phyloP scores from a whole-genome alignment of 2,797 vertebrate species.

The Lophotriccus pileatus region DNA sequence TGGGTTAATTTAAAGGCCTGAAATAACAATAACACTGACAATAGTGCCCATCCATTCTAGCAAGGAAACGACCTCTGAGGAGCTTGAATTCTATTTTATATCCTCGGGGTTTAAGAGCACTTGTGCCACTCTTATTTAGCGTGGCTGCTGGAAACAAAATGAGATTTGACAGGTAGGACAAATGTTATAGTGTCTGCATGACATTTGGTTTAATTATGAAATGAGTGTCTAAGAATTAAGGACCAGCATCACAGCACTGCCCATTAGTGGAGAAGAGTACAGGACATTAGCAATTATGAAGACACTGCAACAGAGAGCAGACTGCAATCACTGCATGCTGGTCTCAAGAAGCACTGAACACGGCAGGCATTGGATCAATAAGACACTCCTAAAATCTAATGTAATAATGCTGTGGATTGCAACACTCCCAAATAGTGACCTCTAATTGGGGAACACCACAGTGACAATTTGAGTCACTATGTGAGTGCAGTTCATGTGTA shows the following conservation, averaged over 20 bases:
- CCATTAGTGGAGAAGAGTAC: neutral
- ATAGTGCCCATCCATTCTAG: neutral
- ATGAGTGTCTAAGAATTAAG: neutral
- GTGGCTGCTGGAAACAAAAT: neutral
- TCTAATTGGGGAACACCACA: neutral
- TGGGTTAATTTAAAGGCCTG: neutral
- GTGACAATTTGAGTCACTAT: fast-evolving
- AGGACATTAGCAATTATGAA: neutral
- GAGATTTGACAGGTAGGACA: neutral
- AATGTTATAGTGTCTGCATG: neutral
- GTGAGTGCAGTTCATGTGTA: neutral
- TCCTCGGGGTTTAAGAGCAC: neutral
- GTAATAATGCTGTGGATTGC: fast-evolving
- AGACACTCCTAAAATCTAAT: neutral
- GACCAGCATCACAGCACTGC: neutral
- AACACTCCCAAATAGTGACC: neutral
- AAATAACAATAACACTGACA: neutral
- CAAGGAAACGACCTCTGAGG: neutral
- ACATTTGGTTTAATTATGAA: neutral
- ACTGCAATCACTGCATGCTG: fast-evolving
- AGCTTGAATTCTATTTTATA: neutral
- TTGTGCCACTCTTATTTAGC: neutral
- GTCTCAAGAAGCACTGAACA: neutral
- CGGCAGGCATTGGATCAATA: neutral
- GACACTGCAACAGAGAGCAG: neutral